These are phyloP conservation scores for Toxotes chatareus DNA, from an alignment of 2,113 vertebrate genomes.

Conservation along the genomic window DNA sequence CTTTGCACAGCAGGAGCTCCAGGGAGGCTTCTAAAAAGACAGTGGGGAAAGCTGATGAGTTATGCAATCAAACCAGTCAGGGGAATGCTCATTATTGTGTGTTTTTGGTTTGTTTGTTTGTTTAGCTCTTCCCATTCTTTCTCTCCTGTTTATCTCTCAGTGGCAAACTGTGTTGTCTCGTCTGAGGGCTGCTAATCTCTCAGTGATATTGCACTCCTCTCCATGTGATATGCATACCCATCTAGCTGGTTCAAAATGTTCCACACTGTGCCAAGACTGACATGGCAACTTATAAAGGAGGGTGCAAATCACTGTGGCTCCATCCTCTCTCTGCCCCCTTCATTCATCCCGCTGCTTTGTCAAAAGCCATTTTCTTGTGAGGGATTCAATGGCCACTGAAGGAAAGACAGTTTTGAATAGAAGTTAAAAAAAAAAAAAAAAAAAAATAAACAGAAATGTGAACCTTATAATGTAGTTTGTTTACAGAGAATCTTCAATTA, in stretches of 20 bases:
- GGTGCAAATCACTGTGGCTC: constrained; percentile 27
- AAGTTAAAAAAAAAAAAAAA: not conserved
- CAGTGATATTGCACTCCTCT: constrained; percentile 39
- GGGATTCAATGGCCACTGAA: constrained; percentile 1
- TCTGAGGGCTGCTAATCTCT: constrained; percentile 53
- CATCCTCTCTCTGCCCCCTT: not conserved
- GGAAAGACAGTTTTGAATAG: constrained; percentile 10
- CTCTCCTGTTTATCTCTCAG: constrained; percentile 54
- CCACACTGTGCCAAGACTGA: constrained; percentile 25
- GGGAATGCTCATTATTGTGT: constrained; percentile 81
- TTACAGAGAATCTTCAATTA: constrained; percentile 43
- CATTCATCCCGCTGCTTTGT: constrained; percentile 31
- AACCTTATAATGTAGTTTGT: constrained; percentile 32
- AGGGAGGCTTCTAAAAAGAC: constrained; percentile 66
- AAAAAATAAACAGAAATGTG: not conserved
- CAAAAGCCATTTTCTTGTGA: constrained; percentile 22
- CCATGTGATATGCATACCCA: constrained; percentile 56
- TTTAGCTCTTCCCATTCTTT: constrained; percentile 48
- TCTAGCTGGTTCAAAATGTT: constrained; percentile 32
- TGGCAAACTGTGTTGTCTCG: constrained; percentile 54
- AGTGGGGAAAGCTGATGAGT: constrained; percentile 70
- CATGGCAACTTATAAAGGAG: constrained; percentile 40
- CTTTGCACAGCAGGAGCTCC: constrained; percentile 66
- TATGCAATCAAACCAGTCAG: constrained; percentile 75
- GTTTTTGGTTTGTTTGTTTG: constrained; percentile 65